These are phyloP conservation scores for Adrianichthys oophorus DNA, from an alignment of 2,797 vertebrate species.

Conservation along the genomic window DNA sequence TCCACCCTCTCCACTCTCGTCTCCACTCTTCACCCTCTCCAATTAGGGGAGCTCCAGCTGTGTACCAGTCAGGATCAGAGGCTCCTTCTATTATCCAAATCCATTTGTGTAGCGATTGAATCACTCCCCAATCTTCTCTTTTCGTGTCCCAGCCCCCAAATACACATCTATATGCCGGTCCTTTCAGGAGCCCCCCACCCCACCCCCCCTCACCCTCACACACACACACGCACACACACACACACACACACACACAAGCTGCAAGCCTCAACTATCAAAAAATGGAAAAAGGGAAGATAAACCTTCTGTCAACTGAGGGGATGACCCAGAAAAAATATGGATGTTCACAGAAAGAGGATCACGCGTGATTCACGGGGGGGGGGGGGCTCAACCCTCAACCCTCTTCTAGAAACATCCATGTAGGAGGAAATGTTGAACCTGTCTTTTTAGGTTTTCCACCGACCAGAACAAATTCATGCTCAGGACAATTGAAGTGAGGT, in stretches of 20 bases:
- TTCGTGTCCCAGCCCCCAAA: slow-evolving; percentile 46
- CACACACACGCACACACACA: neutral
- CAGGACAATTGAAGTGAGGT: too few species aligned
- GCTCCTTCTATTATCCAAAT: slow-evolving; percentile 80
- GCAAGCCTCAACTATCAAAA: too few species aligned
- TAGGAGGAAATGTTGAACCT: too few species aligned
- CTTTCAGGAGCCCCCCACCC: slow-evolving; percentile 7
- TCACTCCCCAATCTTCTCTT: slow-evolving; percentile 75
- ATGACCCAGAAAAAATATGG: too few species aligned
- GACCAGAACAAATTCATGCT: too few species aligned
- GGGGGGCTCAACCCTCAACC: too few species aligned
- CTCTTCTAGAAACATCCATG: too few species aligned
- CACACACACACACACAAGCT: slow-evolving; percentile 8
- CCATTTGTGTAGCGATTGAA: slow-evolving; percentile 82
- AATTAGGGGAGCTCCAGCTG: slow-evolving; percentile 81
- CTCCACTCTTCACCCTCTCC: slow-evolving; percentile 74
- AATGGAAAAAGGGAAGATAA: too few species aligned
- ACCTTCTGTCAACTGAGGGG: too few species aligned
- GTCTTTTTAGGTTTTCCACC: too few species aligned
- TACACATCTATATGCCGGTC: slow-evolving; percentile 45
- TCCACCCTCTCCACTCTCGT: slow-evolving; percentile 48
- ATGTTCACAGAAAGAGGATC: too few species aligned
- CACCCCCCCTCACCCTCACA: neutral
- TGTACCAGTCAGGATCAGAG: slow-evolving; percentile 80
- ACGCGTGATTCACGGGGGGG: too few species aligned